A percentile compares a stretch with the other conserved stretches of the same genome.
These are phyloP conservation scores for Uria aalge DNA, from an alignment of 2,113 vertebrate genomes.

Conservation along the genomic window DNA sequence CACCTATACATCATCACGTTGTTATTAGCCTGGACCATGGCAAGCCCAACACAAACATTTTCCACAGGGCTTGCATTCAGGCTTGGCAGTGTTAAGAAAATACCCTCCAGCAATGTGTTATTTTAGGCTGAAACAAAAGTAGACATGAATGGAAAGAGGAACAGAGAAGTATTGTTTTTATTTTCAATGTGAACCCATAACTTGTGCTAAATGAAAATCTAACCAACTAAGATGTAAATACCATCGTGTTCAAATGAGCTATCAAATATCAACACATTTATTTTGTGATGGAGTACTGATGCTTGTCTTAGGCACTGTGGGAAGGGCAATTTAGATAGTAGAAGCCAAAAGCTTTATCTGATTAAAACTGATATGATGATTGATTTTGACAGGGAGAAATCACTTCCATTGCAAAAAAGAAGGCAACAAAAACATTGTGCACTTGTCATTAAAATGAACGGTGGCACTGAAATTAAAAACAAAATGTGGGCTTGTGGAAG, in stretches of 20 bases:
- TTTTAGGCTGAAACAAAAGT: slow-evolving; percentile 86
- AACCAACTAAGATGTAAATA: slow-evolving; percentile 74
- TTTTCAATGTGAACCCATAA: slow-evolving; percentile 72
- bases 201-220: slow-evolving; percentile 76
- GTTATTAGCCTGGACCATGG: slow-evolving; percentile 84
- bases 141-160: slow-evolving; percentile 79
- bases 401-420: slow-evolving; percentile 52
- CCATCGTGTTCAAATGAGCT: slow-evolving; percentile 70
- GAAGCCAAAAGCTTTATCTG: slow-evolving; percentile 71
- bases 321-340: slow-evolving; percentile 71
- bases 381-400: slow-evolving; percentile 72
- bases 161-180: slow-evolving; percentile 84
- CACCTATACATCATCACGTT: slow-evolving; percentile 90
- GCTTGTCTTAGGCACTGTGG: slow-evolving; percentile 66
- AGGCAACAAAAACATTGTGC: background rate
- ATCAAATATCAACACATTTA: slow-evolving; percentile 72
- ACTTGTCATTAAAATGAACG: background rate
- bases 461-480: background rate
- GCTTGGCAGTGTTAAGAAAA: slow-evolving; percentile 79
- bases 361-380: slow-evolving; percentile 74
- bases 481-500: background rate
- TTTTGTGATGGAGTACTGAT: slow-evolving; percentile 58
- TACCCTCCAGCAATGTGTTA: slow-evolving; percentile 79
- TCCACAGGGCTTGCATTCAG: slow-evolving; percentile 75
- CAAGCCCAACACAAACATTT: slow-evolving; percentile 73